These are phyloP conservation scores for Drosophila greeni DNA, from an alignment of 2,888 invertebrate genomes.

Conservation along the genomic window DNA sequence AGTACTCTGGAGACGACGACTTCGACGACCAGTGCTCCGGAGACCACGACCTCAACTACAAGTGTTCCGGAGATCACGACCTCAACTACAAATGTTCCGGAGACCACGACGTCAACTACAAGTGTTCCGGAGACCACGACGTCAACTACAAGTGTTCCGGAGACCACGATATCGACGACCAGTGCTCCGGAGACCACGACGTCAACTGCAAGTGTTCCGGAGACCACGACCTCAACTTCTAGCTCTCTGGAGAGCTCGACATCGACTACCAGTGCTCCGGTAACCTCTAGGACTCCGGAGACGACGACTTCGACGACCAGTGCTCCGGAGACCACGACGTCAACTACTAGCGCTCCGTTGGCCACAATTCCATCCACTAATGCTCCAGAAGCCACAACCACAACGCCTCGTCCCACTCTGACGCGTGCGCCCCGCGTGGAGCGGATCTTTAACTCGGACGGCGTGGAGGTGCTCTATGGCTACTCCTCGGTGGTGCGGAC, in stretches of 20 bases:
- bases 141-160: not conserved
- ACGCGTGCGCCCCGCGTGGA: constrained; percentile 62
- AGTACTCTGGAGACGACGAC: not conserved
- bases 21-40: not conserved
- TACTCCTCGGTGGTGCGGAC: constrained; percentile 73
- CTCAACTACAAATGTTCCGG: not conserved
- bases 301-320: not conserved
- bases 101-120: not conserved
- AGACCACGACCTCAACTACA: constrained; percentile 1
- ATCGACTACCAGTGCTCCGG: not conserved
- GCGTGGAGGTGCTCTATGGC: constrained; percentile 74
- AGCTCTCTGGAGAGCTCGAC: too few relatives aligned
- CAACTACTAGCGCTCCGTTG: constrained; percentile 1
- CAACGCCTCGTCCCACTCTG: constrained; percentile 35
- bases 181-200: not conserved
- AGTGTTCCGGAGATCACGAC: constrained; percentile 16
- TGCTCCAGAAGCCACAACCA: constrained; percentile 22
- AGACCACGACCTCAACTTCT: constrained; percentile 5
- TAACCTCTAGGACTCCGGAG: constrained; percentile 1
- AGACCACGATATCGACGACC: too few relatives aligned
- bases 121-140: not conserved
- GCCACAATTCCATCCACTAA: constrained; percentile 11
- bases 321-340: not conserved
- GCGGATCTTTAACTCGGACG: constrained; percentile 71
- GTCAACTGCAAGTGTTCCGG: not conserved